Base-by-base conservation (phyloP, 2,888 invertebrate genomes). In the Agrypnus murinus region DNA sequence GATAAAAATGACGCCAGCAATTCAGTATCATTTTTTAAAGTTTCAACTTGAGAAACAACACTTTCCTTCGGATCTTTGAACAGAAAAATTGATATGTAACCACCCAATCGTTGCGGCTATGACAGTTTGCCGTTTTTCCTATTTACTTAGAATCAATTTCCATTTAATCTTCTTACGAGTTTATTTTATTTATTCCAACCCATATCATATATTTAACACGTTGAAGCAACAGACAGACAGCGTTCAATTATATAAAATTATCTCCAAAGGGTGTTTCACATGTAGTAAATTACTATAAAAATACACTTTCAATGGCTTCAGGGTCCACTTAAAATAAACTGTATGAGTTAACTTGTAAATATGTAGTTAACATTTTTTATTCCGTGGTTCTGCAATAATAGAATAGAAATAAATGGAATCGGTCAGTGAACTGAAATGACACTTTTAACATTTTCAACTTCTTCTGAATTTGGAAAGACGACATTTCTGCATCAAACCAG, bases 391-490 rank as follows among this genome's bases (percentile, higher is more conserved):
- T 50, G n/a, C 4, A 50, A 50, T n/a, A n/a, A n/a, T 12, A 50
- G 31, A 50, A 5, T 3, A 5, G 25, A 25, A 25, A 25, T 3
- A 32, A 50, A 46, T 10, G 7, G 8, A 50, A 12, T 50, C 48
- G 50, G 50, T 50, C 50, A 31, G 12, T 50, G 50, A 50, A 50
- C 50, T 50, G 10, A 6, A 8, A 31, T 50, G 50, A 25, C 50
- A 25, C 25, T 25, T 17, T 50, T 50, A 25, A 50, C 50, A 50
- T 50, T 50, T 31, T 31, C 7, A 2, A 50, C n/a, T 31, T 25
- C 25, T 25, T 25, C 25, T 25, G 25, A 50, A 50, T 50, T 50
- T 50, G 50, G 50, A n/a, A 50, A 50, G 50, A 50, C 50, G n/a
- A 19, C 31, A 50, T 50, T 50, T 5, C 9, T 50, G 50, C 50